Evolutionary conservation across 2,113 vertebrate species (phyloP).

Genomic region (Scopus umbretta): DNA sequence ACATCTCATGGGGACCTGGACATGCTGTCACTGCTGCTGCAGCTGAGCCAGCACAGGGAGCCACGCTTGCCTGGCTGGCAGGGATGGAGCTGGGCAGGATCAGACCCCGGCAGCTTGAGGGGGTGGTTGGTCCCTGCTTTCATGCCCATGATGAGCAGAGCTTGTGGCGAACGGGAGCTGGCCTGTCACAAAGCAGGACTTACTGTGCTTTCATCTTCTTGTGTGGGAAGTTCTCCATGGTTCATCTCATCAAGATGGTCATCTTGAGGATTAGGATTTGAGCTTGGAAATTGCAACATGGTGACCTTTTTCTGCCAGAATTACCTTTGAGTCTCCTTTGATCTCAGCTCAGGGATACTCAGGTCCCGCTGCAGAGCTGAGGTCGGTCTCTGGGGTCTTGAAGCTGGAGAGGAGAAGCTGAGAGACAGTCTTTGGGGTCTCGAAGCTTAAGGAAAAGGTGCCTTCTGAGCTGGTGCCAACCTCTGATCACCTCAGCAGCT

Average conservation of each 20-base stretch:
- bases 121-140: not conserved
- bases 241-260: not conserved
- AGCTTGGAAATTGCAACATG: not conserved
- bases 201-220: not conserved
- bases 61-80: fast-evolving
- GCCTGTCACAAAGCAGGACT: not conserved
- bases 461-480: not conserved
- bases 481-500: not conserved
- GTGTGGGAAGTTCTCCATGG: fast-evolving
- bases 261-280: conserved; percentile 5
- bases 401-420: not conserved
- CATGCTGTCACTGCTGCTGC: fast-evolving
- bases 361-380: not conserved
- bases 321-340: not conserved
- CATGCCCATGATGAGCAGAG: not conserved
- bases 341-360: not conserved
- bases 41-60: not conserved
- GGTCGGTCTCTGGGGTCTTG: fast-evolving
- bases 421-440: not conserved
- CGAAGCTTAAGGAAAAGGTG: not conserved
- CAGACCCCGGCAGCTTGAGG: not conserved
- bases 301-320: not conserved
- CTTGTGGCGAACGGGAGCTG: fast-evolving
- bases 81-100: not conserved
- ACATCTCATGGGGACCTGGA: not conserved